phyloP scores from a whole-genome alignment of 2,113 vertebrate species.

The Marmota flaviventris region DNA sequence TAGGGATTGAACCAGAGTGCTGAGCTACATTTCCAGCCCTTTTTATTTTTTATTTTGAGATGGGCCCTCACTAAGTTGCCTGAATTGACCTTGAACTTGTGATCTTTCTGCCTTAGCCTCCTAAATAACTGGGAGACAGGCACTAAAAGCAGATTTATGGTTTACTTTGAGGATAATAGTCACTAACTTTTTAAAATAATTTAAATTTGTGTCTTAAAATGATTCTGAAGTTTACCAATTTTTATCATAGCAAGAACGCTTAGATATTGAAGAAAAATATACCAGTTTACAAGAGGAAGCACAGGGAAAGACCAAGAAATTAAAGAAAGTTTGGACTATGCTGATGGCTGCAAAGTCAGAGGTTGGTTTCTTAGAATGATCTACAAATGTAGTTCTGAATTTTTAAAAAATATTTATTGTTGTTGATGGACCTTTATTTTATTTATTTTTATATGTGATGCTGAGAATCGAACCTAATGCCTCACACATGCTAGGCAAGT shows the following conservation, averaged over 20 bases:
- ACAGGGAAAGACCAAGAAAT: slow-evolving; percentile 98
- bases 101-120: background rate
- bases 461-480: too few relatives aligned
- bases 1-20: background rate
- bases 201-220: slow-evolving; percentile 58
- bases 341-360: slow-evolving; percentile 99
- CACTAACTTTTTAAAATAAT: slow-evolving; percentile 32
- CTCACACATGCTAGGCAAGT: too few relatives aligned
- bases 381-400: background rate
- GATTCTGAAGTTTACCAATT: slow-evolving; percentile 61
- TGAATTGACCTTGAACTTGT: background rate
- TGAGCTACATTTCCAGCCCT: background rate
- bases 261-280: slow-evolving; percentile 99
- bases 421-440: too few relatives aligned
- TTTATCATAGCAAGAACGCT: slow-evolving; percentile 95
- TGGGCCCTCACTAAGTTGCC: background rate
- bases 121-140: background rate
- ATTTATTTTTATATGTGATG: too few relatives aligned
- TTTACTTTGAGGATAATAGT: slow-evolving; percentile 21
- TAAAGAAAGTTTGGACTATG: slow-evolving; percentile 99
- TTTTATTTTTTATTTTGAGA: background rate
- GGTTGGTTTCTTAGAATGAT: slow-evolving; percentile 85
- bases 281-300: slow-evolving; percentile 99
- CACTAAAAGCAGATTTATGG: slow-evolving; percentile 15
- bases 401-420: background rate